These are phyloP conservation scores for Microtus obscurus DNA, from an alignment of 2,797 vertebrate genomes.

Conservation along the genomic window DNA sequence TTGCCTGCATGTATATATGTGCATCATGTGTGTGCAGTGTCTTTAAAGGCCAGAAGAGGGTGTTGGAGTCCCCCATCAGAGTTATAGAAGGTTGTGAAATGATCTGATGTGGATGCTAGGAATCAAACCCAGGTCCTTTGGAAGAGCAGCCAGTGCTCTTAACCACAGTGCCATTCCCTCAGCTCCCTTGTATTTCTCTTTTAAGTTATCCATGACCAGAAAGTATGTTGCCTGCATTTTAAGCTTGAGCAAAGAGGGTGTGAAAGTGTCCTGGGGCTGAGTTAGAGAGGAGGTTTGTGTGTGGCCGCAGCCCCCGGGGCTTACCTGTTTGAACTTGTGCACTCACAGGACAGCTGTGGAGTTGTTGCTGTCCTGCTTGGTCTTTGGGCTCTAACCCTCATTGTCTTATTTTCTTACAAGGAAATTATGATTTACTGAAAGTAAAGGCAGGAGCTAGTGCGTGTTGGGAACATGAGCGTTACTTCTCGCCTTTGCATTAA, in stretches of 20 bases:
- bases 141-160: background rate
- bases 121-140: background rate
- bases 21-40: background rate
- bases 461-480: background rate
- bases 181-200: background rate
- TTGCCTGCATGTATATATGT: no score
- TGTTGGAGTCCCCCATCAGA: no score
- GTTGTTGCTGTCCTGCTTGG: background rate
- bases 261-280: background rate
- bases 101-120: background rate
- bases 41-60: background rate
- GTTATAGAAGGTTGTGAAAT: background rate
- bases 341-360: background rate
- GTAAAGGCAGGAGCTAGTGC: background rate
- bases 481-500: background rate
- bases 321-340: background rate
- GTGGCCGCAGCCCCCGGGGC: rapidly evolving
- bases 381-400: background rate
- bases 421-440: background rate
- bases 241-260: background rate
- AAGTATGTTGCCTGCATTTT: background rate
- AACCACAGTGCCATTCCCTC: background rate
- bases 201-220: background rate
- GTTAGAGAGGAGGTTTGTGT: background rate
- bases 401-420: background rate